These are phyloP conservation scores for Empidonax alnorum DNA, from an alignment of 2,113 vertebrate species.

Conservation along the genomic window DNA sequence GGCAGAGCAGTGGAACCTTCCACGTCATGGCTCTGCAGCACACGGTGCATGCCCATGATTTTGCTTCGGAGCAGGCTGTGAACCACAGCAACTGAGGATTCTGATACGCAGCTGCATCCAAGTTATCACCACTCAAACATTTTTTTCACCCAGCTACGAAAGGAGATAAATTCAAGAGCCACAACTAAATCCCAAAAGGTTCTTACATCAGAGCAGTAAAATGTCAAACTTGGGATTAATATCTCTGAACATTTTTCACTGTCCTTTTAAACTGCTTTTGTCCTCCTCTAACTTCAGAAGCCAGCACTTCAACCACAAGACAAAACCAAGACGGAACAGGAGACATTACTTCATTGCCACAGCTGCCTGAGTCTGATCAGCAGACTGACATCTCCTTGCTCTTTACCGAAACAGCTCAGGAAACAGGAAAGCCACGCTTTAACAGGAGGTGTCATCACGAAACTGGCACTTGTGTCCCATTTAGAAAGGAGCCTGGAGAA, in stretches of 20 bases:
- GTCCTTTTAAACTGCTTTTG: background rate
- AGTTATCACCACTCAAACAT: background rate
- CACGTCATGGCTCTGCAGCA: background rate
- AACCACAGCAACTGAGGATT: background rate
- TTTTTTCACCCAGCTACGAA: background rate
- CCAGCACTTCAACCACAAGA: background rate
- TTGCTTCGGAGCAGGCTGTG: background rate
- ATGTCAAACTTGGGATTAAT: background rate
- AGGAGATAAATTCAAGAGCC: background rate
- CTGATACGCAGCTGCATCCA: background rate
- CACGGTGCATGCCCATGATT: accelerated
- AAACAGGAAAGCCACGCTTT: background rate
- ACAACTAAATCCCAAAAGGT: background rate
- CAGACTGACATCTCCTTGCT: background rate
- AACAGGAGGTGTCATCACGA: background rate
- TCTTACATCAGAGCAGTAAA: background rate
- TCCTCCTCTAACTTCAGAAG: background rate
- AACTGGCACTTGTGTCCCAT: background rate
- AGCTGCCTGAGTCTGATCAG: background rate
- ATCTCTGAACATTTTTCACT: background rate
- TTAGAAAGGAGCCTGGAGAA: background rate
- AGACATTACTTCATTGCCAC: background rate
- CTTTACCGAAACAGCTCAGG: background rate
- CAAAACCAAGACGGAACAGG: background rate
- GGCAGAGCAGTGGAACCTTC: background rate